A percentile compares a stretch with the other conserved stretches of the same genome.
These are phyloP conservation scores for Dromiciops gliroides DNA, from an alignment of 2,113 vertebrate genomes.

Conservation along the genomic window DNA sequence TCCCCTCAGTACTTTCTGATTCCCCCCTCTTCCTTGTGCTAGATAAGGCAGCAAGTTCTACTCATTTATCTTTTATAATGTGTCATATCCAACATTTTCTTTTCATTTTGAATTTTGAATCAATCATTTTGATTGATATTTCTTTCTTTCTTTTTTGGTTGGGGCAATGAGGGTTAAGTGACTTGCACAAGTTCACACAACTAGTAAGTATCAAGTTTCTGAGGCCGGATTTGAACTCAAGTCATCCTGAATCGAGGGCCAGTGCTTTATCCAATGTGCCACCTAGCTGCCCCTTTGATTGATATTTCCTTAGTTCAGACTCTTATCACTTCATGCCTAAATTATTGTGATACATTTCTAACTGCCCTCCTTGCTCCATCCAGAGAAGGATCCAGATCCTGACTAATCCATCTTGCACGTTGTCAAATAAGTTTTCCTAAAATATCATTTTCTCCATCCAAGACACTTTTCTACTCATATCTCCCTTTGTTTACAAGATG, in stretches of 20 bases:
- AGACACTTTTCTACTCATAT: not conserved
- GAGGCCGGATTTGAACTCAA: too few species aligned
- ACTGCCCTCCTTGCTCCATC: not conserved
- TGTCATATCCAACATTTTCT: not conserved
- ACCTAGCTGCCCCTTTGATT: too few species aligned
- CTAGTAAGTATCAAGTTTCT: too few species aligned
- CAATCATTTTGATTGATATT: not conserved
- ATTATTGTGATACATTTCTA: not conserved
- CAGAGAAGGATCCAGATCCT: too few species aligned
- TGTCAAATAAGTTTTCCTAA: not conserved
- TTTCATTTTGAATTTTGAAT: too few species aligned
- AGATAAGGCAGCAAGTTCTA: not conserved
- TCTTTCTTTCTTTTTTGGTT: too few species aligned
- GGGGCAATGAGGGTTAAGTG: too few species aligned
- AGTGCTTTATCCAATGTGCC: too few species aligned
- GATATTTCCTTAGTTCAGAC: not conserved
- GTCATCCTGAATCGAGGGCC: too few species aligned
- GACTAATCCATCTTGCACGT: not conserved
- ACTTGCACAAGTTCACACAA: too few species aligned
- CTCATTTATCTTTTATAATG: not conserved
- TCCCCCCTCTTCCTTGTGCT: not conserved
- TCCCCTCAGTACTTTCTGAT: not conserved
- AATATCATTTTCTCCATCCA: not conserved
- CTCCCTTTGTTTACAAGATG: not conserved
- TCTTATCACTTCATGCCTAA: not conserved